These are phyloP conservation scores for Junonia oenone DNA, from an alignment of 2,888 invertebrate genomes.

Conservation along the genomic window DNA sequence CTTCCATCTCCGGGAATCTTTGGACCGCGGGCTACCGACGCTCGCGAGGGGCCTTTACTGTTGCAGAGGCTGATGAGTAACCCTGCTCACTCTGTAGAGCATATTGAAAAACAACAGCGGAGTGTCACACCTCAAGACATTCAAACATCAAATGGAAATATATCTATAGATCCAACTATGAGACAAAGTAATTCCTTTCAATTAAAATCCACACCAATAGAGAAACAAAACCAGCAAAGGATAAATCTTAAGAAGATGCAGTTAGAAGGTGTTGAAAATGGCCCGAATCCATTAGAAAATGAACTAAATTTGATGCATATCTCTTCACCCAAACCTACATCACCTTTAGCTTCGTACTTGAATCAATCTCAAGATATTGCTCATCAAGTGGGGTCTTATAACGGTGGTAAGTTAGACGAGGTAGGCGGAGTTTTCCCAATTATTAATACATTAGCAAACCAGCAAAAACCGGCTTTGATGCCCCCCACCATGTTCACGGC, in stretches of 20 bases:
- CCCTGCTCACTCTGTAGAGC: slow-evolving; percentile 90
- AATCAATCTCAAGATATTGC: slow-evolving; percentile 68
- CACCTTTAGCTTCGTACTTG: slow-evolving; percentile 78
- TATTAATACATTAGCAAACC: slow-evolving; percentile 57
- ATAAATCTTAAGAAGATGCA: slow-evolving; percentile 54
- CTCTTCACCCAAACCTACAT: slow-evolving; percentile 75
- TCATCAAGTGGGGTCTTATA: slow-evolving; percentile 53
- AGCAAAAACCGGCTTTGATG: slow-evolving; percentile 87
- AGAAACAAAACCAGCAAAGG: slow-evolving; percentile 62
- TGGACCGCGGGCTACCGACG: slow-evolving; percentile 67
- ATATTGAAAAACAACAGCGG: slow-evolving; percentile 92
- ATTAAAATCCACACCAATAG: slow-evolving; percentile 64
- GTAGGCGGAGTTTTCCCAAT: slow-evolving; percentile 51
- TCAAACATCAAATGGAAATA: slow-evolving; percentile 56
- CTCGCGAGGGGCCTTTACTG: slow-evolving; percentile 81
- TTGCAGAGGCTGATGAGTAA: slow-evolving; percentile 90
- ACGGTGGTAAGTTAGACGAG: slow-evolving; percentile 57
- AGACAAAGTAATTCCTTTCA: slow-evolving; percentile 58
- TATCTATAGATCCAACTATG: slow-evolving; percentile 49
- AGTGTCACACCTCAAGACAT: slow-evolving; percentile 85
- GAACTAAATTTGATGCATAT: slow-evolving; percentile 76
- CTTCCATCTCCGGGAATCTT: slow-evolving; percentile 71
- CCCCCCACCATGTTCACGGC: slow-evolving; percentile 92
- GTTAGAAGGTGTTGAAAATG: slow-evolving; percentile 55
- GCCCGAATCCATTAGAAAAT: slow-evolving; percentile 67